Evolutionary conservation across 2,888 invertebrate genomes (phyloP), one percentile per base, ranked within the genome.

Genomic region (Selenia dentaria): DNA sequence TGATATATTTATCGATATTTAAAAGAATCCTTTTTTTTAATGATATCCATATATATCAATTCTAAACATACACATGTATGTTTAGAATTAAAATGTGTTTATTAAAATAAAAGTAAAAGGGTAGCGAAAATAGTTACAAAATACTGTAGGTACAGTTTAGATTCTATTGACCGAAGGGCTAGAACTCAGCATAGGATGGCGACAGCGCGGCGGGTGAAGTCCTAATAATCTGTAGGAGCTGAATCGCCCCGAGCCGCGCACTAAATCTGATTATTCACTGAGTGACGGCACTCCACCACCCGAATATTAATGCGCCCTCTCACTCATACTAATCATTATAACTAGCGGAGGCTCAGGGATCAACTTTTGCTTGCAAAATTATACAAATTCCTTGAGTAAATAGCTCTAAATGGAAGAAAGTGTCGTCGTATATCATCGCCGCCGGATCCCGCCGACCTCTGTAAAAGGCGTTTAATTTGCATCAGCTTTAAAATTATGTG

Each of bases 221-320:
- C 56, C 57, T 62, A 70, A 70, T 68, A 70, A 65, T 64, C 69
- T 72, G 65, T 68, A 66, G 54, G 57, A 67, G 67, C 38, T 38
- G 24, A 71, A 64, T 61, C 68, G 62, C 64, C 62, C 63, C 67
- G 65, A 72, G 66, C 66, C 68, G 57, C 64, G 62, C 62, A 58
- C 65, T 64, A 79, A 81, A 80, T 79, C 75, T 74, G 79, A 79
- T 81, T 81, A 82, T 72, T 62, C 69, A 57, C 60, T 70, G 74
- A 73, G 65, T 67, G 73, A 70, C 65, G 69, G 65, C 70, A 69
- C 59, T 60, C 64, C 65, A 59, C 70, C 62, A 52, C 57, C 72
- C 67, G 83, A 82, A 81, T 81, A 79, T 74, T 80, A 80, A 80
- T 74, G 62, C 35, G 63, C 61, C 66, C 64, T 65, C 61, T 64